Evolutionary conservation across 1,140 invertebrate species (phyloP), one percentile per base, ranked within the genome.

Genomic region (Papilio machaon): DNA sequence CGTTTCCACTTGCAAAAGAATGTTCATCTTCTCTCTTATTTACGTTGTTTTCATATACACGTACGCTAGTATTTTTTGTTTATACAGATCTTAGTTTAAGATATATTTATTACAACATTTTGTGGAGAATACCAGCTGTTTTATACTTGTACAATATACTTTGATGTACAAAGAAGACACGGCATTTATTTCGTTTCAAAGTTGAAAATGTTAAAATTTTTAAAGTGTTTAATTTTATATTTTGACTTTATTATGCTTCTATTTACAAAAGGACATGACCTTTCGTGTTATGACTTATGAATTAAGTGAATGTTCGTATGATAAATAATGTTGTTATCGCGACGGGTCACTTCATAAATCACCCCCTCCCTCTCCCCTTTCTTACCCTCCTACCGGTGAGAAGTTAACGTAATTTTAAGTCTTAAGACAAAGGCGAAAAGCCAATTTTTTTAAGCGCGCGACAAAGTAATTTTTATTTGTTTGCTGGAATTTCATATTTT

Each of bases 251-350:
- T 64, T 64, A 58, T 58, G 23, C 30, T 70, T 70, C 64, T 70
- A 64, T 70, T 70, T 70, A 49, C 23, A 54, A 76, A 47, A 49
- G 43, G 46, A 76, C 46, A 30, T 11, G 74, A 52, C 74, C 23
- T 76, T 49, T 30, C 46, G 46, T 76, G 74, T 76, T 76, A 76
- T 52, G 74, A 76, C 43, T 76, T 76, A 23, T 76, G 74, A 76
- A 76, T 76, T 76, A 52, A 76, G 74, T 47, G 74, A 76, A 76
- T 76, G 46, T 76, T 23, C 43, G 19, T 49, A 52, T 52, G 74
- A 49, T 76, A 76, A 76, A 76, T 76, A 76, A 49, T 23, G 47
- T 76, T 76, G 43, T 76, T 76, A 76, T 76, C 74, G 74, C 46
- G 23, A 52, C 74, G 52, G 74, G 74, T 76, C 47, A 76, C 74